Evolutionary conservation across 2,113 vertebrate species (phyloP), one percentile per base, ranked within the genome.

Genomic region (Spermophilus dauricus): DNA sequence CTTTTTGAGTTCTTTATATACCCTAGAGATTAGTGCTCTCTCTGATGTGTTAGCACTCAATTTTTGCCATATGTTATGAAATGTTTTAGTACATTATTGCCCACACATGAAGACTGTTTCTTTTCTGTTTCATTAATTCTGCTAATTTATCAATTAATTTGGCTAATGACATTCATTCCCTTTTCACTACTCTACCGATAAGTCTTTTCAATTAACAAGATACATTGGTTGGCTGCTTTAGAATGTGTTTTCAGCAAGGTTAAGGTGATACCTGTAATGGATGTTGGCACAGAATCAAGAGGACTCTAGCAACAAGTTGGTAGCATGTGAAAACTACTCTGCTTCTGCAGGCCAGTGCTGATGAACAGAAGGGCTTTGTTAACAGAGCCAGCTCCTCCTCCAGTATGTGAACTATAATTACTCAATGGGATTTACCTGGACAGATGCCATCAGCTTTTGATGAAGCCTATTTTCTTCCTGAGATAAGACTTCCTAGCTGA

Each of bases 91-190:
- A 72, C 94, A 37, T 92, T 96, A 95, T 75, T 34, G 39, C 20
- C 84, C 10, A 86, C 67, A 87, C 95, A 69, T 97, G 32, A 95
- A 89, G 94, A 34, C n/a, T 83, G 53, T 96, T 96, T 85, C 58
- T 96, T 81, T 95, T 94, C 82, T 89, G 65, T 95, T 96, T 95
- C 86, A 97, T 95, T 97, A 88, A 94, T 92, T 92, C 85, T 94
- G 45, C 26, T 92, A 96, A 96, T 96, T 96, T 96, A 95, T 96
- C 89, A 95, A 87, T 97, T 96, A 95, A 95, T 92, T 96, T 89
- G 67, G 51, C 32, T 92, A 97, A 95, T 93, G 95, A 34, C 88
- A 95, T 90, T 87, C 42, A 82, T 28, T 96, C 17, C 9, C 20
- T 94, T 94, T 94, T 88, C 48, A 87, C 39, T 81, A 37, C 28